Base-by-base conservation (phyloP, 1,140 invertebrate genomes). In the Caenorhabditis briggsae region DNA sequence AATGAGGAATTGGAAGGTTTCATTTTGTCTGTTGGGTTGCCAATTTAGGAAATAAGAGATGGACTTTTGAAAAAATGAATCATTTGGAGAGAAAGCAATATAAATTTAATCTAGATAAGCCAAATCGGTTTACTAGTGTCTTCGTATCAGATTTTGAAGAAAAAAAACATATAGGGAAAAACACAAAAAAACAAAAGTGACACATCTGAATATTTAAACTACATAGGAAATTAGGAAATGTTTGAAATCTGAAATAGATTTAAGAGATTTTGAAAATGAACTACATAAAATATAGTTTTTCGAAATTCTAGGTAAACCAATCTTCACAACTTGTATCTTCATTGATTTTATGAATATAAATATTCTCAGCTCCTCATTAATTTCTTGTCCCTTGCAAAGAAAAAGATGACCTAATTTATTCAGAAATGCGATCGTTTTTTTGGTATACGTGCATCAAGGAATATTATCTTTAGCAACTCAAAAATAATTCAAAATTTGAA, bases 381-480 rank as follows among this genome's bases (percentile, higher is more conserved):
- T 25, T 61, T 61, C 20, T 61, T 61, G 23, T 61, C 56, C 7
- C 59, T 61, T 53, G 50, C 50, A 53, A 9, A 23, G 11, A 61
- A 61, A 61, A 61, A 18, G 59, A 61, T 61, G 59, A 61, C 25
- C 59, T 61, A 61, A 61, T 61, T 61, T 33, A 61, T 61, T 61
- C 59, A 61, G 59, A 61, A 61, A 61, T 61, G 59, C 59, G 59
- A 61, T 61, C 23, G 20, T 20, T 20, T 25, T 61, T 33, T 25
- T 25, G 23, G 23, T 33, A 23, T 61, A 61, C 59, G 59, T 61
- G 59, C 20, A 33, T 61, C 23, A 6, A 5, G 3, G n/a, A 58
- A 18, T 58, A 58, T 58, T 58, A 58, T 58, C n/a, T 20, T n/a
- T 25, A 25, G 18, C 23, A n/a, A n/a, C n/a, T n/a, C n/a, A n/a